Evolutionary conservation across 2,113 vertebrate genomes (phyloP).

Genomic region (Silurus meridionalis): DNA sequence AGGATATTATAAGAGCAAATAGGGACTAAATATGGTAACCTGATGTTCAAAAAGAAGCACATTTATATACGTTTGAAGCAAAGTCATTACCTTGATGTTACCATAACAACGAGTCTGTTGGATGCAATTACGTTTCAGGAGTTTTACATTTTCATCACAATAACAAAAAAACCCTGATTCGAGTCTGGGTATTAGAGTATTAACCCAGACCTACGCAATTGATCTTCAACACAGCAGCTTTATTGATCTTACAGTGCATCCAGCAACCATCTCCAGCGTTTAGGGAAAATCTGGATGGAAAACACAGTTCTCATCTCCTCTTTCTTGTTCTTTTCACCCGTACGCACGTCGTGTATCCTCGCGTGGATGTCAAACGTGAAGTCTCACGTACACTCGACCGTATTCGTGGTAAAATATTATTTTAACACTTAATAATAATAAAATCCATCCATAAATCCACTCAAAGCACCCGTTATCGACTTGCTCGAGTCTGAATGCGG

Average conservation of each 20-base stretch:
- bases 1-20: too few relatives aligned
- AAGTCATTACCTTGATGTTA: not conserved
- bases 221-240: not conserved
- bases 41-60: too few relatives aligned
- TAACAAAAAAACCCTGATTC: too few relatives aligned
- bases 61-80: too few relatives aligned
- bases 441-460: too few relatives aligned
- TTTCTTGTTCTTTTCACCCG: not conserved
- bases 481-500: too few relatives aligned
- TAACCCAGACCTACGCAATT: too few relatives aligned
- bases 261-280: not conserved
- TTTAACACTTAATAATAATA: too few relatives aligned
- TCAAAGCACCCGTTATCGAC: too few relatives aligned
- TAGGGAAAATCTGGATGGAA: not conserved
- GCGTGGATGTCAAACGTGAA: not conserved
- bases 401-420: not conserved
- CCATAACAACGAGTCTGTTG: constrained; percentile 1
- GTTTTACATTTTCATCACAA: not conserved
- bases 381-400: not conserved
- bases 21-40: too few relatives aligned
- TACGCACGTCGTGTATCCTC: too few relatives aligned
- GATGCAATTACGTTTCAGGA: not conserved
- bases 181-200: not conserved
- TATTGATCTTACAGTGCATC: not conserved
- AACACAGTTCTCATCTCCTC: not conserved